These are phyloP conservation scores for Orthosia gothica DNA, from an alignment of 2,888 invertebrate genomes.

Conservation along the genomic window DNA sequence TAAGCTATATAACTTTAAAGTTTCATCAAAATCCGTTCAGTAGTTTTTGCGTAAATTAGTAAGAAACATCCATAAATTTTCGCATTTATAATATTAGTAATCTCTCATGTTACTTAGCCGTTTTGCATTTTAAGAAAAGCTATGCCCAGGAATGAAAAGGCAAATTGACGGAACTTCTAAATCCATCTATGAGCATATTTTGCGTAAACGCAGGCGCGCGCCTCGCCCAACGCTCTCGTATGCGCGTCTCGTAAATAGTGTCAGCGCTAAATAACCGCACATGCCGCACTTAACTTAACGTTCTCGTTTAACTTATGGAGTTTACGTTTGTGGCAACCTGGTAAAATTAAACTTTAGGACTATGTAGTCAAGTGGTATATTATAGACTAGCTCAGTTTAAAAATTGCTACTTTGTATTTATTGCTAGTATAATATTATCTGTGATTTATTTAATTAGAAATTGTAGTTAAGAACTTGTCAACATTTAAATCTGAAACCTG, in stretches of 20 bases:
- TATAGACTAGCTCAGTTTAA: constrained; percentile 19
- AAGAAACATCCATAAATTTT: too few species aligned
- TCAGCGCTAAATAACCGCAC: constrained; percentile 63
- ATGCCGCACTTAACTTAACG: constrained; percentile 52
- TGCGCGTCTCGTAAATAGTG: constrained; percentile 61
- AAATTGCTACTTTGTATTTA: constrained; percentile 8
- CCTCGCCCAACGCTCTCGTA: constrained; percentile 57
- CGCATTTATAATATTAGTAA: too few species aligned
- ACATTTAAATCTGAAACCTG: too few species aligned
- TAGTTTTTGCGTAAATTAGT: too few species aligned
- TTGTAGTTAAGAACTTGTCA: too few species aligned
- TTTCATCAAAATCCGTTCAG: too few species aligned
- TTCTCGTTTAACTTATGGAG: constrained; percentile 49
- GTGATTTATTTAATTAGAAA: too few species aligned
- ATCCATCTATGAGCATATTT: background rate
- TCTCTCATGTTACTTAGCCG: too few species aligned
- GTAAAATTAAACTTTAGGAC: constrained; percentile 37
- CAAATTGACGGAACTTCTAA: constrained; percentile 26
- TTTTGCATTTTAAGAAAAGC: too few species aligned
- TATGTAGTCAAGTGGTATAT: constrained; percentile 5
- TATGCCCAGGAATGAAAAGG: too few species aligned
- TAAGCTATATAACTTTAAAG: too few species aligned
- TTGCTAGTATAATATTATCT: too few species aligned
- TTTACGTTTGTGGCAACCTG: constrained; percentile 39
- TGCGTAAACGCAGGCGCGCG: constrained; percentile 40